These are phyloP conservation scores for Crematogaster levior DNA, from an alignment of 2,888 invertebrate genomes.

Conservation along the genomic window DNA sequence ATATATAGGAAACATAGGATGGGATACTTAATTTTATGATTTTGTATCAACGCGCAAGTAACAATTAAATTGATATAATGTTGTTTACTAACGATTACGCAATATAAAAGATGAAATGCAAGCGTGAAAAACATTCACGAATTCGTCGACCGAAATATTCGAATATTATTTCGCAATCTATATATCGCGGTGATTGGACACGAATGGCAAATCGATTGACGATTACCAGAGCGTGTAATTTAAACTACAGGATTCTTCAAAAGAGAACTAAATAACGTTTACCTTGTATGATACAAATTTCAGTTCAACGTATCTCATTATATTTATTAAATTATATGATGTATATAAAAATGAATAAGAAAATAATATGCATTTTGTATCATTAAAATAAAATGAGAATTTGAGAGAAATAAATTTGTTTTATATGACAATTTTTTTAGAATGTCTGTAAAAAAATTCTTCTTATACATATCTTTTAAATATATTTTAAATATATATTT, in stretches of 20 bases:
- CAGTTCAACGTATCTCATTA: conserved; percentile 26
- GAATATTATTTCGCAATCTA: conserved; percentile 66
- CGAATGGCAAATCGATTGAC: conserved; percentile 71
- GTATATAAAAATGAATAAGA: conserved; percentile 24
- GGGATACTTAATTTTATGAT: neutral
- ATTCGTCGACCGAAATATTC: conserved; percentile 54
- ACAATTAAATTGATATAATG: conserved; percentile 43
- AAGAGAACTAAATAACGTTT: conserved; percentile 52
- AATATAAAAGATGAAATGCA: conserved; percentile 19
- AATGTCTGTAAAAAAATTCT: neutral
- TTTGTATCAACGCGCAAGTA: conserved; percentile 11
- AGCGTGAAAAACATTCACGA: conserved; percentile 39
- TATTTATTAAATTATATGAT: neutral
- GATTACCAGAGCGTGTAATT: conserved; percentile 71
- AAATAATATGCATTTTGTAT: neutral
- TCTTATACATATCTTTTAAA: neutral
- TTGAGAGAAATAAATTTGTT: neutral
- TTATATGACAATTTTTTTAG: neutral
- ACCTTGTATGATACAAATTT: neutral
- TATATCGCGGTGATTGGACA: conserved; percentile 61
- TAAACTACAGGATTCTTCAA: conserved; percentile 62
- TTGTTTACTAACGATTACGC: conserved; percentile 42
- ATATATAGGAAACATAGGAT: neutral
- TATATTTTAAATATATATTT: neutral
- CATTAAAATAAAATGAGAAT: neutral